Evolutionary conservation across 1,140 invertebrate genomes (phyloP), one percentile per base, ranked within the genome.

Genomic region (Chironomus tepperi): DNA sequence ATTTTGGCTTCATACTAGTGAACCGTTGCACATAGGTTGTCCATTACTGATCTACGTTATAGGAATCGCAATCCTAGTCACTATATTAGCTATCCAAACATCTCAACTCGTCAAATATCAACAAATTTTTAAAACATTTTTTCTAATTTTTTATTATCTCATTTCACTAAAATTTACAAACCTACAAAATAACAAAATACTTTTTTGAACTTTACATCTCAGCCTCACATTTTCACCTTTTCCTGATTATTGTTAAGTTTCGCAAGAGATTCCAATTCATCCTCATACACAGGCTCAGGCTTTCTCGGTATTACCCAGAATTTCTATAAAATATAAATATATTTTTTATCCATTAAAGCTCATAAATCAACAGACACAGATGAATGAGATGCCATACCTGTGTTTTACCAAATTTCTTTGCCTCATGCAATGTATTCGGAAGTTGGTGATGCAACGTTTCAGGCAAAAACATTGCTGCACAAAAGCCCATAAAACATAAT

Each of bases 401-500:
- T 77, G 87, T 83, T 75, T 83, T 86, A 19, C 90, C 89, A 78
- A 91, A 92, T 19, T 87, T 81, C 77, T 89, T 86, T 1, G 89
- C 90, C 77, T 93, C 89, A 74, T 88, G 83, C 18, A 92, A 79
- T 5, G 89, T 90, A 77, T 91, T 89, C 16, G 91, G 90, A 42
- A 91, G 82, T 76, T 88, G 87, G 73, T 88, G 84, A 75, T 90
- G 87, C 19, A 89, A 80, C 0, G 90, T 92, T 82, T 93, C 90
- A 0, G 90, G 89, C 21, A 93, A 81, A 74, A 90, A 87, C 2
- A 90, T 77, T 5, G 86, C 85, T 0, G 86, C 77, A 3, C 85
- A 79, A 5, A 86, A 87, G 16, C 87, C 88, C 3, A 86, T 74
- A 21, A 89, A 79, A 21, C 87, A 86, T 10, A 89, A 57, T 57